These are phyloP conservation scores for Orthonevra nobilis DNA, from an alignment of 2,888 invertebrate genomes.

Conservation along the genomic window DNA sequence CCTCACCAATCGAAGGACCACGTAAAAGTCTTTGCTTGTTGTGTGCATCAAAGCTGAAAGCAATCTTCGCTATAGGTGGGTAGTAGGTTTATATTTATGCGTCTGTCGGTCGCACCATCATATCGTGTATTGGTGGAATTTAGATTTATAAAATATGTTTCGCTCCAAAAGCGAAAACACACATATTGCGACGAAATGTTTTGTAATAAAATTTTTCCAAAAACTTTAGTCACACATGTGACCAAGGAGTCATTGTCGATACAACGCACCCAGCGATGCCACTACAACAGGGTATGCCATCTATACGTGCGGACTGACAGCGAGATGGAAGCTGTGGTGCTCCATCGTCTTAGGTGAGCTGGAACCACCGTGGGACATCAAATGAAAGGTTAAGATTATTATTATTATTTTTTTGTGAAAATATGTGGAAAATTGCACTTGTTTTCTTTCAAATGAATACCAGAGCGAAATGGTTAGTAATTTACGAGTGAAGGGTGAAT, in stretches of 20 bases:
- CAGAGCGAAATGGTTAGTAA: slow-evolving; percentile 2
- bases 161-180: slow-evolving; percentile 13
- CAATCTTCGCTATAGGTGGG: background rate
- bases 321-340: too few species aligned
- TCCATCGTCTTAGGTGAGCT: slow-evolving; percentile 5
- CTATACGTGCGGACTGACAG: slow-evolving; percentile 29
- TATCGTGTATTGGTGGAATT: slow-evolving; percentile 53
- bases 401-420: background rate
- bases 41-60: too few species aligned
- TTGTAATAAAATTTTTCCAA: slow-evolving; percentile 65
- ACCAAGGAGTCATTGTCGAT: slow-evolving; percentile 53
- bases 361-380: background rate
- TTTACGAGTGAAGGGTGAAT: too few species aligned
- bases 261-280: background rate
- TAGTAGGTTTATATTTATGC: slow-evolving; percentile 45
- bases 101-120: slow-evolving; percentile 37
- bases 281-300: slow-evolving; percentile 7
- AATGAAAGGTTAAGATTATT: background rate
- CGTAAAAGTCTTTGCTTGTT: too few species aligned
- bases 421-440: slow-evolving; percentile 20
- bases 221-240: slow-evolving; percentile 67
- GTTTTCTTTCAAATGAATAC: slow-evolving; percentile 26
- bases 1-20: slow-evolving; percentile 10
- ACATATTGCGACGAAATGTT: slow-evolving; percentile 67
- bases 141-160: slow-evolving; percentile 55